Base-by-base conservation (phyloP, 2,113 vertebrate species). In the Coracopsis vasa region DNA sequence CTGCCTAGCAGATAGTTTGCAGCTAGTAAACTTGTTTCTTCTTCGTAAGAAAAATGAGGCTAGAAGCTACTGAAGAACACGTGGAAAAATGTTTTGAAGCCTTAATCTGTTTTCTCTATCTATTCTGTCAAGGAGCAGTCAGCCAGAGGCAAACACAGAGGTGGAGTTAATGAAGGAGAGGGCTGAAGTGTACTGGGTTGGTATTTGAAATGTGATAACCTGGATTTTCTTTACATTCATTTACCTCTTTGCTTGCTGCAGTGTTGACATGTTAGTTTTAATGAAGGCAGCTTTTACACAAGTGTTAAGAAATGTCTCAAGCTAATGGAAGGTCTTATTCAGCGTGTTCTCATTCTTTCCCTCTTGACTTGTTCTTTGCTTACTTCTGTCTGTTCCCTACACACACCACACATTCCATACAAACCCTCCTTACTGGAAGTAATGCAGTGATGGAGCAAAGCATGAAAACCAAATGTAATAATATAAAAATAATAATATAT, bases 1-100 rank as follows among this genome's bases (percentile, higher is more conserved):
- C 45, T 92, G 20, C 74, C 88, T 93, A 50, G 50, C n/a, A 71
- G 27, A 16, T 83, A 79, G n/a, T 45, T 84, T 92, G 73, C 28
- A 94, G 47, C 95, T 85, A 91, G 61, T 77, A 86, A 62, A 95
- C 65, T 93, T 96, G 37, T 90, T 97, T 84, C 31, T 96, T 94
- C 70, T 90, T 96, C 90, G 50, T 80, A 91, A 92, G 91, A 92
- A 83, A 96, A 96, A 89, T 51, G 69, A 94, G 42, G 7, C 33
- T 89, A 88, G 84, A 90, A 97, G 51, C 71, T 94, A 44, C 81
- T 92, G 92, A 94, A 86, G 71, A 54, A 74, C 10, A 2, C 42
- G 19, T 78, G 45, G 87, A 66, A 94, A 80, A 93, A 53, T 33
- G 11, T 89, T 96, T 94, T 95, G 58, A 65, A 90, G 33, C 24